Evolutionary conservation across 30 jellyfish, hydroid and myxozoan species (phyloP), one percentile per base, ranked within the genome.

Genomic region (Pelagia noctiluca): DNA sequence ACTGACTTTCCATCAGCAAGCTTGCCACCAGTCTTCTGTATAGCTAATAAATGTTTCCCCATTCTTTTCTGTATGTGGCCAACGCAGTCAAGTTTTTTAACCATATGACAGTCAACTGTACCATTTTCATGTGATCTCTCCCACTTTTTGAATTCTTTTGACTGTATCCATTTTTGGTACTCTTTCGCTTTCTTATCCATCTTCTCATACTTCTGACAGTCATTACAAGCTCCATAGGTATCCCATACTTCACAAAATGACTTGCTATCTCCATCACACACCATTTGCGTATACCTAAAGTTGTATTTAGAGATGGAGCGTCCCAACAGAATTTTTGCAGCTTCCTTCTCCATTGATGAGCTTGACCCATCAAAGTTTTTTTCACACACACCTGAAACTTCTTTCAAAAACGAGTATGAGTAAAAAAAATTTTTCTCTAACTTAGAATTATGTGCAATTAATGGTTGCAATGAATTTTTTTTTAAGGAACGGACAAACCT

Each of bases 201-300:
- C 25, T 54, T 8, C 25, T 54, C 71, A 54, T 54, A 54, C 25
- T 54, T 54, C 32, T 26, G 32, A 54, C 71, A 10, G 25, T 54
- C 71, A 10, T n/a, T 54, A 32, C 71, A 54, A 8, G 25, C 71
- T 4, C 71, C 11, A 54, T 54, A 5, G 3, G 25, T 54, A 21
- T 54, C 71, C 71, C 71, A 54, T n/a, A 54, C 25, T 10, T 54
- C 71, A 16, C 32, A 54, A 54, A 16, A 21, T 8, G 71, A 26
- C 71, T 47, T 54, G 71, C 71, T 54, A 32, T 54, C 71, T 7
- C 71, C 71, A 54, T 54, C 71, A 54, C 71, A 54, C 16, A 47
- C 61, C 61, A 47, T 47, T 10, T 47, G 16, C 61, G 19, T 47
- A 19, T 47, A 47, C 19, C 19, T 11, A 47, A 47, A 11, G 19